These are phyloP conservation scores for Nycteola revayana DNA, from an alignment of 2,888 invertebrate species.

Conservation along the genomic window DNA sequence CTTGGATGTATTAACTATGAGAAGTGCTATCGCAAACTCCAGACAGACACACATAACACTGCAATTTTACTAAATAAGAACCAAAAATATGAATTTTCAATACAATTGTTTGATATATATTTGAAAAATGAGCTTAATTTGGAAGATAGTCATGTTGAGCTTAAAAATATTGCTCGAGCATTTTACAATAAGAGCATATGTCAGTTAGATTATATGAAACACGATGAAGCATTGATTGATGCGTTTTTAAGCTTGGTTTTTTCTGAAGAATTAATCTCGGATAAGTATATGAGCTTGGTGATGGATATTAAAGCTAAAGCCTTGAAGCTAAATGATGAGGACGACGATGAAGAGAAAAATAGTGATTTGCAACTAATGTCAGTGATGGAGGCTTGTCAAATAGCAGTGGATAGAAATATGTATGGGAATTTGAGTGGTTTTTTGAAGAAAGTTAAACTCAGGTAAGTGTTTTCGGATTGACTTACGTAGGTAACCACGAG, in stretches of 20 bases:
- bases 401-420: conserved; percentile 27
- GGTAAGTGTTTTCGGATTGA: no score
- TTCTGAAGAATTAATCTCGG: conserved; percentile 42
- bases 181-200: conserved; percentile 71
- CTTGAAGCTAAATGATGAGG: conserved; percentile 34
- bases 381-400: conserved; percentile 44
- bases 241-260: conserved; percentile 61
- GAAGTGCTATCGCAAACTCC: conserved; percentile 56
- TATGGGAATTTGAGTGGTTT: conserved; percentile 52
- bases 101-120: conserved; percentile 59
- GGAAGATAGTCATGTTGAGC: conserved; percentile 33
- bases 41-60: conserved; percentile 64
- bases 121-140: conserved; percentile 48
- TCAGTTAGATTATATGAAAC: conserved; percentile 53
- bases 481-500: no score
- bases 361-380: conserved; percentile 48
- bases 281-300: conserved; percentile 65
- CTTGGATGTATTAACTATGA: conserved; percentile 51
- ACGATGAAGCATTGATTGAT: conserved; percentile 49
- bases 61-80: conserved; percentile 59
- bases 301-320: conserved; percentile 68
- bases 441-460: conserved; percentile 48
- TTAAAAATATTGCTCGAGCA: conserved; percentile 58
- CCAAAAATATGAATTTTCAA: conserved; percentile 49
- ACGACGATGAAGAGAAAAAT: conserved; percentile 22